Conservation (phyloP, 2,888 invertebrate species). For the Tridacna crocea region DNA sequence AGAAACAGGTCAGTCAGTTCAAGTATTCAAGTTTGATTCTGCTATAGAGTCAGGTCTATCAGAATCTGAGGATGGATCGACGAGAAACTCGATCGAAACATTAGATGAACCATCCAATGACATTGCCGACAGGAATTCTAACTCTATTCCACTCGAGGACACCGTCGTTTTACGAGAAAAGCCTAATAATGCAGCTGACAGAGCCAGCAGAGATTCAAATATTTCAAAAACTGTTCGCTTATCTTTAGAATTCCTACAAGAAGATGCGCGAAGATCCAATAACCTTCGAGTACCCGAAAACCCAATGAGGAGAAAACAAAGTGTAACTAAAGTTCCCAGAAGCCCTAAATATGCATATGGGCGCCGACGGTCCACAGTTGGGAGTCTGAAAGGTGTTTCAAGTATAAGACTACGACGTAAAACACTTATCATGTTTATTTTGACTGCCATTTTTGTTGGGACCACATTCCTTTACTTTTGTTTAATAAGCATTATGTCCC, state of each 20-base stretch:
- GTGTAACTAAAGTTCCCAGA: neutral
- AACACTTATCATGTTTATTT: slow-evolving; percentile 60
- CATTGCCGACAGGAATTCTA: slow-evolving; percentile 1
- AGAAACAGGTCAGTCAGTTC: neutral
- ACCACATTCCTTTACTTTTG: slow-evolving; percentile 56
- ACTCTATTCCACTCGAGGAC: slow-evolving; percentile 14
- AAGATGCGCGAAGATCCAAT: slow-evolving; percentile 8
- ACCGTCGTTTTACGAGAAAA: neutral
- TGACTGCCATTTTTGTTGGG: slow-evolving; percentile 49
- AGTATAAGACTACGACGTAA: slow-evolving; percentile 50
- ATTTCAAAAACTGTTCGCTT: slow-evolving; percentile 14
- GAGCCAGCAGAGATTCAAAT: slow-evolving; percentile 7
- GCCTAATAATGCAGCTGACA: neutral
- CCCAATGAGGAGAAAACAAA: slow-evolving; percentile 22
- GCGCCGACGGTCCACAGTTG: slow-evolving; percentile 49
- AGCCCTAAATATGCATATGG: slow-evolving; percentile 5
- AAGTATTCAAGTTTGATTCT: slow-evolving; percentile 33
- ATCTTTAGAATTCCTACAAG: slow-evolving; percentile 9
- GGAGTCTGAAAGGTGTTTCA: slow-evolving; percentile 32
- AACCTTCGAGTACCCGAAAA: slow-evolving; percentile 21
- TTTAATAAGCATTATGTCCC: slow-evolving; percentile 45
- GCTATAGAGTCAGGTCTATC: slow-evolving; percentile 56
- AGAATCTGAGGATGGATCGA: slow-evolving; percentile 41
- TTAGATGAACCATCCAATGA: neutral
- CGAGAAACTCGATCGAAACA: slow-evolving; percentile 16